Evolutionary conservation across 2,797 vertebrate species (phyloP), one percentile per base, ranked within the genome.

Genomic region (Rhadinocentrus ornatus): DNA sequence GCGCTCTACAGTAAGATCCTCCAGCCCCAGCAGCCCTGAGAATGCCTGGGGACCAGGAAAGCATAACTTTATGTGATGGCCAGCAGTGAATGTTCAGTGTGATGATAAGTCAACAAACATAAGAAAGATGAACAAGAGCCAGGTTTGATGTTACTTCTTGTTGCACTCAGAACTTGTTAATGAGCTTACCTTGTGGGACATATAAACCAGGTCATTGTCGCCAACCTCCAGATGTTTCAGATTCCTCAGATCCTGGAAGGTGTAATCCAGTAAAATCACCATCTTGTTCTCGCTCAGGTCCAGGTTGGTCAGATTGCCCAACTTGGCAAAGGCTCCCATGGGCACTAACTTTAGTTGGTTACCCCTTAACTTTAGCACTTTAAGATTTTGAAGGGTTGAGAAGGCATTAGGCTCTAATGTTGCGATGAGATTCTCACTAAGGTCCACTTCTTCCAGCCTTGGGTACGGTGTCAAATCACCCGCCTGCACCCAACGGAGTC

Each of bases 271-370:
- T 74, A 99, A 93, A 85, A 99, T 96, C 66, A 99, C 98, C 24
- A 99, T 95, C 85, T 96, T 97, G 93, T 99, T 99, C 90, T 99
- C 97, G 0, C 98, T 99, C 83, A 99, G 94, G 88, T 99, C 98
- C 80, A 99, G 88, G 55, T 96, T 93, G 31, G 96, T 99, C 75
- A 99, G 95, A 88, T 98, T 99, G 64, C 93, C 93, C 71, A 99
- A 94, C 71, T 95, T 96, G 57, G 95, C 94, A 57, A 99, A 99
- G 44, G 97, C 96, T 0, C 97, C 97, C 0, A 96, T 94, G 0
- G 97, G 96, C 66, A 99, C 95, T 52, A 99, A 92, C 89, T 97
- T 98, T 52, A 99, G 93, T 87, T 98, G 96, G 93, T 99, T 99
- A 1, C 94, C 96, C 0, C 96, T 91, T 55, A 99, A 92, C 78